A percentile compares a stretch with the other conserved stretches of the same genome.
phyloP scores from a whole-genome alignment of 2,113 vertebrate genomes.

The Vulpes vulpes region DNA sequence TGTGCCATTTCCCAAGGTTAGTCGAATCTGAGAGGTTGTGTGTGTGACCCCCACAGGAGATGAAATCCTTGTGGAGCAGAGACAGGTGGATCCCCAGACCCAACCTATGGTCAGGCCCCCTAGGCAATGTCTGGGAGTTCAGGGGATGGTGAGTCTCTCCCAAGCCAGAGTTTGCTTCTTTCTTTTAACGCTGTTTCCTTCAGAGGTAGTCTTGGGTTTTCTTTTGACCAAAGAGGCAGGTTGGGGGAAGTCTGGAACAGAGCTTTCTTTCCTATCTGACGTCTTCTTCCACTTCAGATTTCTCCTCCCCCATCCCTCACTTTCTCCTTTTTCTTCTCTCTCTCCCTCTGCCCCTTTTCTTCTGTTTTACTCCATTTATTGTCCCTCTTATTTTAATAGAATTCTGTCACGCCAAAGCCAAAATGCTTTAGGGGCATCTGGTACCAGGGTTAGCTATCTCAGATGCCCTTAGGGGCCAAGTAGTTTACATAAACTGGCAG shows the following conservation, averaged over 20 bases:
- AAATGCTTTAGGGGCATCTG: background rate
- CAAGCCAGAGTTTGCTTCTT: background rate
- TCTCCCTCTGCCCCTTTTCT: background rate
- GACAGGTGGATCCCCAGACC: background rate
- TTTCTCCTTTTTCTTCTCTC: background rate
- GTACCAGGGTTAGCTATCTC: background rate
- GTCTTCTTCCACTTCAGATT: background rate
- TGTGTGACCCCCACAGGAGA: background rate
- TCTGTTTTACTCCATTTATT: background rate
- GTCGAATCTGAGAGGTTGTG: background rate
- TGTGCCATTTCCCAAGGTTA: background rate
- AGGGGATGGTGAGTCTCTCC: background rate
- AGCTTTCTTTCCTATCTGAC: background rate
- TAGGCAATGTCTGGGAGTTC: background rate
- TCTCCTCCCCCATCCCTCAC: background rate
- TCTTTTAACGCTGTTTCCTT: background rate
- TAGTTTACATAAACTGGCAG: background rate
- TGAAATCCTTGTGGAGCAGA: background rate
- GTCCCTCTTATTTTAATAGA: background rate
- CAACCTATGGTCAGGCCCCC: background rate
- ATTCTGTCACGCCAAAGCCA: slow-evolving; percentile 6
- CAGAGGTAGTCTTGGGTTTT: background rate
- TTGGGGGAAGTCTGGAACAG: background rate
- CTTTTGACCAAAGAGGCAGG: background rate
- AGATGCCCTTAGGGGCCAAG: background rate